Evolutionary conservation across 2,888 invertebrate species (phyloP).

Genomic region (Phaonia tiefii): DNA sequence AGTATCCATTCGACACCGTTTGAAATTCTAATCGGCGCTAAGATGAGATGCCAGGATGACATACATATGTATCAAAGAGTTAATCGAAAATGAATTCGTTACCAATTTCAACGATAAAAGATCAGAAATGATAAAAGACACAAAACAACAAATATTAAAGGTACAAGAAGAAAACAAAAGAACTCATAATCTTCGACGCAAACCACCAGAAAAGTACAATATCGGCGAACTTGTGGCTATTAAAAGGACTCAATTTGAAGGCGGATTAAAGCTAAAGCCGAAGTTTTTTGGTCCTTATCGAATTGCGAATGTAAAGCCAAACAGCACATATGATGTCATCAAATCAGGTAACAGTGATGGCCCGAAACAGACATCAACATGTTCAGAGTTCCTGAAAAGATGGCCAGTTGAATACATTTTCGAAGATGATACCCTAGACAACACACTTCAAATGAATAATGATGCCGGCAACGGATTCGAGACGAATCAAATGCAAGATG

Average conservation of each 20-base stretch:
- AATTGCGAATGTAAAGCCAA: slow-evolving; percentile 10
- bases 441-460: no score
- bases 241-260: no score
- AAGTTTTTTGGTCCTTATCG: slow-evolving; percentile 40
- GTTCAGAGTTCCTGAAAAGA: slow-evolving; percentile 28
- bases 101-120: no score
- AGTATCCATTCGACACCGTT: slow-evolving; percentile 61
- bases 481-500: slow-evolving; percentile 24
- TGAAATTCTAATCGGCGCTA: slow-evolving; percentile 53
- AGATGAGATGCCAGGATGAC: no score
- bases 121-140: slow-evolving; percentile 44
- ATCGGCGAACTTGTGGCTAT: no score
- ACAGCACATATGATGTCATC: slow-evolving; percentile 30
- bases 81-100: no score
- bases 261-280: slow-evolving; percentile 32
- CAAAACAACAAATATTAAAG: no score
- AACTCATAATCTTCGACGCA: slow-evolving; percentile 22
- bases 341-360: slow-evolving; percentile 42
- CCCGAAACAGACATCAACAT: slow-evolving; percentile 16
- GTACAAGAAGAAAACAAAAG: slow-evolving; percentile 48
- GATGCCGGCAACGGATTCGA: slow-evolving; percentile 3
- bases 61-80: slow-evolving; percentile 48
- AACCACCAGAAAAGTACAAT: no score
- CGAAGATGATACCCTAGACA: no score
- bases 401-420: slow-evolving; percentile 11